Percentiles rank a stretch among this genome's conserved stretches.
Conservation (phyloP, 2,797 vertebrate species). For the Triplophysa yarkandensis region DNA sequence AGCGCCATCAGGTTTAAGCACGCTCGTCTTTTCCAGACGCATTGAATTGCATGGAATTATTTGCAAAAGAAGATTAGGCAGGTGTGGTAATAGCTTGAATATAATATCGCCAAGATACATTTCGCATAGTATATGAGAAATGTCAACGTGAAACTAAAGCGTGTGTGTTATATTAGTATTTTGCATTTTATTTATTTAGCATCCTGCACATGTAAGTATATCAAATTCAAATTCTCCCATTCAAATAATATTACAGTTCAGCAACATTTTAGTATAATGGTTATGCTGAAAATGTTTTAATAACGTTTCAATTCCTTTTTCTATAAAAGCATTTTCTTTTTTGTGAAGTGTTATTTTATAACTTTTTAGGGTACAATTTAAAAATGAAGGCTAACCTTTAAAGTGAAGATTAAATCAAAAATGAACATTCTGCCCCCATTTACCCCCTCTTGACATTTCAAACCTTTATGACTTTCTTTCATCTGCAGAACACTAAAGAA, state of each 20-base stretch:
- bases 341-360: too few species aligned
- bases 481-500: too few species aligned
- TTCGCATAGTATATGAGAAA: constrained; percentile 19
- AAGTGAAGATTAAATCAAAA: too few species aligned
- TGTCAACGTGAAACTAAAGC: background rate
- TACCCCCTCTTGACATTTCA: too few species aligned
- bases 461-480: too few species aligned
- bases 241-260: background rate
- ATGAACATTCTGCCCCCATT: too few species aligned
- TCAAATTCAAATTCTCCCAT: constrained; percentile 16
- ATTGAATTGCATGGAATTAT: constrained; percentile 36
- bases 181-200: constrained; percentile 10
- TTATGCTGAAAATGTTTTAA: too few species aligned
- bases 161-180: background rate
- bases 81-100: constrained; percentile 35
- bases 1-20: constrained; percentile 44
- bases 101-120: constrained; percentile 20
- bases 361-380: too few species aligned
- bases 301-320: too few species aligned
- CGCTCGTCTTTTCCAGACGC: constrained; percentile 33
- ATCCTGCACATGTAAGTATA: constrained; percentile 3
- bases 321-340: too few species aligned
- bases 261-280: too few species aligned
- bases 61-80: constrained; percentile 40
- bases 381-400: too few species aligned